Conservation (phyloP, 2,113 vertebrate species). For the Orientallactaga bullata region DNA sequence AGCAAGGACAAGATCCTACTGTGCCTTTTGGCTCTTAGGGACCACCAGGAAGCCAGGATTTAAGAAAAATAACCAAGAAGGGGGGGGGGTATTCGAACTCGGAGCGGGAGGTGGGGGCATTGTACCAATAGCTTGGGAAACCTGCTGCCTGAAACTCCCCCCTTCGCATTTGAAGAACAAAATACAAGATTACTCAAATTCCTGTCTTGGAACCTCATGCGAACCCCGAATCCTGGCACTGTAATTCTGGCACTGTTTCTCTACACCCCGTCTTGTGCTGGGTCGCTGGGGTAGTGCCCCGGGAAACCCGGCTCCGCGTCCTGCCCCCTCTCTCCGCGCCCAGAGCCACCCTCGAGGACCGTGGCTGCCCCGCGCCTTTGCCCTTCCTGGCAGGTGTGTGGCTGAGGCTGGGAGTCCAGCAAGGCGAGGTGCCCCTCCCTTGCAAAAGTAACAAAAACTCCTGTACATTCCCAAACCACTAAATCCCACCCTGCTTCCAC, state of each 20-base stretch:
- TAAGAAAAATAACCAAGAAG: not conserved
- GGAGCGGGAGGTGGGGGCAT: not conserved
- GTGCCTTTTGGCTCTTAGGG: not conserved
- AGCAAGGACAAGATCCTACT: fast-evolving
- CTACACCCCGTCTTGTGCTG: too few relatives aligned
- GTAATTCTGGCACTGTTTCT: not conserved
- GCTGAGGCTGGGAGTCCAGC: not conserved
- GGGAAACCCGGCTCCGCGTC: not conserved
- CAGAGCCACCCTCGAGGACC: not conserved
- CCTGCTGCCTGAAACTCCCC: not conserved
- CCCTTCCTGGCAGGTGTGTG: not conserved
- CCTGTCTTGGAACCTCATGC: not conserved
- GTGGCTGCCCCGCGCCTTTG: fast-evolving
- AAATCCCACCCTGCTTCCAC: not conserved
- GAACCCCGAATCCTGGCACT: not conserved
- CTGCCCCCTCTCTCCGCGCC: not conserved
- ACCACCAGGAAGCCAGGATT: not conserved
- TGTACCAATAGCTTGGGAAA: not conserved
- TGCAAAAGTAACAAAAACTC: not conserved
- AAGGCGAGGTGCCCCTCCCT: too few relatives aligned
- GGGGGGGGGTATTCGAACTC: not conserved
- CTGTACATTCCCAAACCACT: not conserved
- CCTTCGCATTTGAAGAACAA: not conserved
- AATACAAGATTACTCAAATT: not conserved
- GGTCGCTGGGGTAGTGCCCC: fast-evolving